Conservation (phyloP, 2,113 vertebrate species). For the Myocastor coypus region DNA sequence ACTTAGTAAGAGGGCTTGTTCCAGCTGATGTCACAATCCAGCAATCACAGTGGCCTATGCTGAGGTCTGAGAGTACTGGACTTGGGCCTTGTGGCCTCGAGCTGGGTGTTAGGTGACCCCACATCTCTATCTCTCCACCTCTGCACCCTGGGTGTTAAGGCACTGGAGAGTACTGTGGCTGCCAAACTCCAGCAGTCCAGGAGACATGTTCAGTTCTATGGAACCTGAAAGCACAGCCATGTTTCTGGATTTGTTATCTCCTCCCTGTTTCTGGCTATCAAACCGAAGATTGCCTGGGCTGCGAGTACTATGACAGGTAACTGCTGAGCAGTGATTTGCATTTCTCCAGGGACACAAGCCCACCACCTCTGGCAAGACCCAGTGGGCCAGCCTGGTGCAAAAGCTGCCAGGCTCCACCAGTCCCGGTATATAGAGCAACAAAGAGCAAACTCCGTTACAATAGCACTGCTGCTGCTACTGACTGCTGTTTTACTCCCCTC, state of each 20-base stretch:
- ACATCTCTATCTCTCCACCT: not conserved
- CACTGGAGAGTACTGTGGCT: not conserved
- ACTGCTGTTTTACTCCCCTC: too few species aligned
- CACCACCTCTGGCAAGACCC: too few species aligned
- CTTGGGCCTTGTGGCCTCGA: not conserved
- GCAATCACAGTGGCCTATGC: not conserved
- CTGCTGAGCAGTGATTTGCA: not conserved
- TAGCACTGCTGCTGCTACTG: too few species aligned
- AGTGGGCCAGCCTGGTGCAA: not conserved
- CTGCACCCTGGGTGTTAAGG: rapidly evolving
- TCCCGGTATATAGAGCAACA: too few species aligned
- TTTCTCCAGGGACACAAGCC: not conserved
- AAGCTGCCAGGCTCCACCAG: not conserved
- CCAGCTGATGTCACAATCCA: not conserved
- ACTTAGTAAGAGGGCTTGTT: not conserved
- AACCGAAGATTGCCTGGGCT: not conserved
- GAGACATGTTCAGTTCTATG: not conserved
- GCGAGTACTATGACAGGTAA: not conserved
- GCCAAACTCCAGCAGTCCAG: not conserved
- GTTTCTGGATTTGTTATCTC: not conserved
- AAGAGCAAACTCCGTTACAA: too few species aligned
- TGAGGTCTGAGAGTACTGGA: not conserved
- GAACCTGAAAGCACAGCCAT: not conserved
- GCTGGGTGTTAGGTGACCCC: not conserved
- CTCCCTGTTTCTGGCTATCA: not conserved